A percentile compares a stretch with the other conserved stretches of the same genome.
Evolutionary conservation across 2,888 invertebrate genomes (phyloP).

Genomic region (Timandra comae): DNA sequence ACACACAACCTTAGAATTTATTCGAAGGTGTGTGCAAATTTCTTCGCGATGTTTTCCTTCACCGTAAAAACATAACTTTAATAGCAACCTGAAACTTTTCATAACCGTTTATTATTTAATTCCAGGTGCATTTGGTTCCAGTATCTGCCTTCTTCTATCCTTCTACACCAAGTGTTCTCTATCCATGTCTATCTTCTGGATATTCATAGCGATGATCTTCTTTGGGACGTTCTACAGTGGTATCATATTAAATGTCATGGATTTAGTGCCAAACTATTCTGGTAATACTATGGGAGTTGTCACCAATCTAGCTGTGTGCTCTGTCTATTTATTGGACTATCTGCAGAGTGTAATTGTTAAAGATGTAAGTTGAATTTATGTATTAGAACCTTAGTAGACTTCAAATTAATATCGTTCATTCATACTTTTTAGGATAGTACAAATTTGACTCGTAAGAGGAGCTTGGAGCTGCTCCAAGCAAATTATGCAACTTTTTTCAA

Average conservation of each 20-base stretch:
- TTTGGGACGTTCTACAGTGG: slow-evolving; percentile 78
- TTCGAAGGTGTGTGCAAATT: too few relatives aligned
- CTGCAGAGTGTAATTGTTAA: slow-evolving; percentile 4
- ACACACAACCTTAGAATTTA: too few relatives aligned
- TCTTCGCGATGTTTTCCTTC: too few relatives aligned
- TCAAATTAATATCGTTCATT: neutral
- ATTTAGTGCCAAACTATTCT: slow-evolving; percentile 68
- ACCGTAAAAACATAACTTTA: too few relatives aligned
- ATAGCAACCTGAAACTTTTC: too few relatives aligned
- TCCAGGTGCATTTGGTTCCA: slow-evolving; percentile 9
- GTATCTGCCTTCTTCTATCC: slow-evolving; percentile 39
- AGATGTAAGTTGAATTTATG: too few relatives aligned
- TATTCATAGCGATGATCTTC: slow-evolving; percentile 65
- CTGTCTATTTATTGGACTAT: neutral
- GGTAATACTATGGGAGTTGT: slow-evolving; percentile 61
- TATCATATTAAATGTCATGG: slow-evolving; percentile 69
- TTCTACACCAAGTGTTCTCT: slow-evolving; percentile 66
- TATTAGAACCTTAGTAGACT: too few relatives aligned
- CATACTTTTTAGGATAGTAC: too few relatives aligned
- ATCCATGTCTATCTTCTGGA: slow-evolving; percentile 48
- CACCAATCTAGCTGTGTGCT: slow-evolving; percentile 7
- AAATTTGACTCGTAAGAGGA: too few relatives aligned
- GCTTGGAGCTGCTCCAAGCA: too few relatives aligned
- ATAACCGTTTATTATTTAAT: too few relatives aligned
- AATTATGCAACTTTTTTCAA: neutral